Evolutionary conservation across 1,140 invertebrate species (phyloP).

Genomic region (Diorhabda sublineata): DNA sequence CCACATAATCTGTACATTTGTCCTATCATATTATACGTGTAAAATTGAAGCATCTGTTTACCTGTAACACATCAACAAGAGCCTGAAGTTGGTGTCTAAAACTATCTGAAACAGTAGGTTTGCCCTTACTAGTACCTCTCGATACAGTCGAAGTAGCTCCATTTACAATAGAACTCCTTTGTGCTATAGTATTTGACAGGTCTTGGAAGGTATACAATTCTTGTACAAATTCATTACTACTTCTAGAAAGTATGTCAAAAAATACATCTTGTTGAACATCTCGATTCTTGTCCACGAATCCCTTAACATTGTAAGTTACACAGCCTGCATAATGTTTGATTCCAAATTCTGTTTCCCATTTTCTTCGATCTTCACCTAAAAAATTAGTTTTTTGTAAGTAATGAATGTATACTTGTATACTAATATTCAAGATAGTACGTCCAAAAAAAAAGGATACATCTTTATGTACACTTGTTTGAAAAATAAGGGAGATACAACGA

Average conservation of each 20-base stretch:
- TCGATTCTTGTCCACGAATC: conserved; percentile 96
- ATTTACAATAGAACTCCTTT: conserved; percentile 38
- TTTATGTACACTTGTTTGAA: no score
- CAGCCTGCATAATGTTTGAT: conserved; percentile 92
- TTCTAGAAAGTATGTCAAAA: conserved; percentile 86
- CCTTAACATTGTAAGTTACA: conserved; percentile 86
- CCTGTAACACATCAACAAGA: conserved; percentile 76
- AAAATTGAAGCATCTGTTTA: neutral
- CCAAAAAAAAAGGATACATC: no score
- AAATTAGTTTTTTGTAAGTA: conserved; percentile 11
- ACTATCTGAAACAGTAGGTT: conserved; percentile 89
- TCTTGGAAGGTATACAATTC: conserved; percentile 83
- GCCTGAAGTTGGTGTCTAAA: conserved; percentile 88
- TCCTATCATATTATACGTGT: no score
- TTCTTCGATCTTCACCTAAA: conserved; percentile 65
- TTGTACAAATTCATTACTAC: conserved; percentile 81
- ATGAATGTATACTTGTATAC: no score
- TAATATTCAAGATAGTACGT: no score
- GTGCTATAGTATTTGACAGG: conserved; percentile 34
- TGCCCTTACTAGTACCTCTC: conserved; percentile 82
- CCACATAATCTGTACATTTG: no score
- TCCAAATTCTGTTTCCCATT: conserved; percentile 90
- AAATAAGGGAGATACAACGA: no score
- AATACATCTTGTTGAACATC: conserved; percentile 93
- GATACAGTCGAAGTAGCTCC: conserved; percentile 66